Evolutionary conservation across 2,113 vertebrate genomes (phyloP).

Genomic region (Cercopithecus mona): DNA sequence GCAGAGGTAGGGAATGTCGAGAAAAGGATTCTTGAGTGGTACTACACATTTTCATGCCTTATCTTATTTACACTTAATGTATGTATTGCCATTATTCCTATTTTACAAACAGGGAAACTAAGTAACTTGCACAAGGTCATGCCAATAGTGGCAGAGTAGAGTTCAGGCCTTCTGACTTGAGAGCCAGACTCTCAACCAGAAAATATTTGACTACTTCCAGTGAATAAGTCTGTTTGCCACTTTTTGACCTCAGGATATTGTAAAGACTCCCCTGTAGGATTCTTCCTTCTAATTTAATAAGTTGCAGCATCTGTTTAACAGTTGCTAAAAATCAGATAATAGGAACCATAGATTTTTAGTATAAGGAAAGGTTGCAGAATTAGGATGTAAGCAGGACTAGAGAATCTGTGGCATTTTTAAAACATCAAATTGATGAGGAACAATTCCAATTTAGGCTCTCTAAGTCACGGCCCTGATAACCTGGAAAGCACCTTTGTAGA

Average conservation of each 20-base stretch:
- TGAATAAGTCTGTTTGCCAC: background rate
- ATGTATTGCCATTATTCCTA: no score
- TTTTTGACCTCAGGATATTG: background rate
- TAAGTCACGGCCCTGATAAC: background rate
- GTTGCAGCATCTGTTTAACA: background rate
- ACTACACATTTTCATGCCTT: background rate
- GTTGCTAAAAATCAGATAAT: background rate
- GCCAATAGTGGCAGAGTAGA: background rate
- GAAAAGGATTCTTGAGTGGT: background rate
- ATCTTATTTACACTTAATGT: background rate
- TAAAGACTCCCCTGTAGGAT: background rate
- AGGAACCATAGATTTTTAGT: background rate
- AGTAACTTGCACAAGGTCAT: background rate
- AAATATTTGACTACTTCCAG: background rate
- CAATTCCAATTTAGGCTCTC: background rate
- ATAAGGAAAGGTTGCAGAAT: background rate
- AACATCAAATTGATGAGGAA: background rate
- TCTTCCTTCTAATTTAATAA: background rate
- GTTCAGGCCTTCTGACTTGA: background rate
- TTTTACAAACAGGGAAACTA: background rate
- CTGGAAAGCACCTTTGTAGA: background rate
- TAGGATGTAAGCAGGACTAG: background rate
- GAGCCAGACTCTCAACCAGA: background rate
- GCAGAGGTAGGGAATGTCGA: background rate
- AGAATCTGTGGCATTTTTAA: background rate